Evolutionary conservation across 2,797 vertebrate genomes (phyloP).

Genomic region (Bovichtus diacanthus): DNA sequence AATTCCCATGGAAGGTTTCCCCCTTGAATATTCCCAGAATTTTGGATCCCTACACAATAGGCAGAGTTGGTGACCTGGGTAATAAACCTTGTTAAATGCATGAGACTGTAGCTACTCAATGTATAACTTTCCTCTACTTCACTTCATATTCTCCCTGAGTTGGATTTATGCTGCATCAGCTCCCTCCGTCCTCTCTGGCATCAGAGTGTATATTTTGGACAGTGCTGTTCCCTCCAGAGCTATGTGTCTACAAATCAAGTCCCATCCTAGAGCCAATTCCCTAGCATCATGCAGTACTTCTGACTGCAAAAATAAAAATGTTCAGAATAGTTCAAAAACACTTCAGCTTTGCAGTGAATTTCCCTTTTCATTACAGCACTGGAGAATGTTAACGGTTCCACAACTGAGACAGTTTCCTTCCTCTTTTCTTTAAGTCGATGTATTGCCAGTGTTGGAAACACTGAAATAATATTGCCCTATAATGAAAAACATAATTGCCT

Average conservation of each 20-base stretch:
- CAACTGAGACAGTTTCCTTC: slow-evolving; percentile 43
- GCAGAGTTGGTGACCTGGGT: slow-evolving; percentile 4
- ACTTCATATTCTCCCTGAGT: slow-evolving; percentile 32
- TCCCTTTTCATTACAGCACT: slow-evolving; percentile 27
- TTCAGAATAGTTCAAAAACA: slow-evolving; percentile 38
- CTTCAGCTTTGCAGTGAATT: slow-evolving; percentile 25
- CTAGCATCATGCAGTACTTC: slow-evolving; percentile 18
- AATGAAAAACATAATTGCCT: slow-evolving; percentile 48
- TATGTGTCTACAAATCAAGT: slow-evolving; percentile 37
- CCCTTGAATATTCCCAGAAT: not conserved
- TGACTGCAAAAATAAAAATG: slow-evolving; percentile 37
- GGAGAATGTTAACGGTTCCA: slow-evolving; percentile 32
- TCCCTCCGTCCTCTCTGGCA: slow-evolving; percentile 47
- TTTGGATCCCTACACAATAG: not conserved
- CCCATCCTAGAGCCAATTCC: slow-evolving; percentile 10
- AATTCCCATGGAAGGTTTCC: no score
- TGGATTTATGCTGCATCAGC: slow-evolving; percentile 70
- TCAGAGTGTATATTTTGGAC: slow-evolving; percentile 67
- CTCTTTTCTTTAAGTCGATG: slow-evolving; percentile 29
- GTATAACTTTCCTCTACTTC: slow-evolving; percentile 9
- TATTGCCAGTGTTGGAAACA: slow-evolving; percentile 24
- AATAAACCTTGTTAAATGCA: slow-evolving; percentile 34
- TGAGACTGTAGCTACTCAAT: not conserved
- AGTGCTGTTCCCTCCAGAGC: slow-evolving; percentile 24
- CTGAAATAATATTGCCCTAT: slow-evolving; percentile 34